Conservation (phyloP, 1,140 invertebrate species). For the Tyrophagus putrescentiae region DNA sequence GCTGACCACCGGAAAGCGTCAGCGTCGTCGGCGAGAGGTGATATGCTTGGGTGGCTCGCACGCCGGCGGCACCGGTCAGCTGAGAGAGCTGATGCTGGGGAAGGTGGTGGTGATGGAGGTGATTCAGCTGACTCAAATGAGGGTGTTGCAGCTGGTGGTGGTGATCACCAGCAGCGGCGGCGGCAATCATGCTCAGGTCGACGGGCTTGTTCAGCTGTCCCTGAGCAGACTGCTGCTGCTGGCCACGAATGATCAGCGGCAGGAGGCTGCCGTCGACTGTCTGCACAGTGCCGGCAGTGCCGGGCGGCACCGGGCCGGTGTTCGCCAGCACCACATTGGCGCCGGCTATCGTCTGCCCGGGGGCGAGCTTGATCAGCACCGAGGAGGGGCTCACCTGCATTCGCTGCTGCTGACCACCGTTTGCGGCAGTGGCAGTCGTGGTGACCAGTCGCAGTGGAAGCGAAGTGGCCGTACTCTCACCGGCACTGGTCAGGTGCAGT, state of each 20-base stretch:
- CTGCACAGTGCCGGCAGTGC: background rate
- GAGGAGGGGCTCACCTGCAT: conserved; percentile 11
- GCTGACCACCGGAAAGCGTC: background rate
- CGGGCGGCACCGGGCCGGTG: too few species aligned
- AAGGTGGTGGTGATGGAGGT: background rate
- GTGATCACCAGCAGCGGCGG: background rate
- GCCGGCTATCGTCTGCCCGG: background rate
- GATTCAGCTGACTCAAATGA: background rate
- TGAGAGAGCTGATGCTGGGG: background rate
- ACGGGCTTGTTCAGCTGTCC: conserved; percentile 13
- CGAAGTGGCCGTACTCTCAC: too few species aligned
- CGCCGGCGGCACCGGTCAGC: background rate
- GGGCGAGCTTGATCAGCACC: conserved; percentile 1
- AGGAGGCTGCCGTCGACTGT: background rate
- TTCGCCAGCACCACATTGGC: background rate
- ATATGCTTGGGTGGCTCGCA: background rate
- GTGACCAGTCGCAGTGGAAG: too few species aligned
- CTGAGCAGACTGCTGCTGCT: too few species aligned
- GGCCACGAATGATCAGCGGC: conserved; percentile 5
- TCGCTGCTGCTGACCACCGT: background rate
- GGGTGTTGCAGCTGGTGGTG: conserved; percentile 1
- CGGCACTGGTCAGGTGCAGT: too few species aligned
- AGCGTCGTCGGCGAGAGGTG: background rate
- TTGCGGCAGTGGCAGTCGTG: background rate
- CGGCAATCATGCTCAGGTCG: conserved; percentile 8